phyloP scores from a whole-genome alignment of 2,888 invertebrate species.

The Teinopalpus imperialis region DNA sequence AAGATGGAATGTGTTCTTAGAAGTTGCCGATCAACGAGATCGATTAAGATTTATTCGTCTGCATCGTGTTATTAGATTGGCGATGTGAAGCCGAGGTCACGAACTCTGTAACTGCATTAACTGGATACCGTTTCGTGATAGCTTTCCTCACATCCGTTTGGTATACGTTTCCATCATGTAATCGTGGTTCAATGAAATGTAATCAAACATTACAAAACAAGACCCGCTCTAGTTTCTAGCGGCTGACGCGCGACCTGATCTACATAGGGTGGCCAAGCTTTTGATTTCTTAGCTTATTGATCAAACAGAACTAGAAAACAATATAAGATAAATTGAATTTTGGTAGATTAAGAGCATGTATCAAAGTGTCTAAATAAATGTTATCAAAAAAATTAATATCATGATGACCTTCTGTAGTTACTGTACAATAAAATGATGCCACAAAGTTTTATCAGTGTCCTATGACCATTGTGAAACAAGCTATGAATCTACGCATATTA shows the following conservation, averaged over 20 bases:
- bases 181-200: slow-evolving; percentile 46
- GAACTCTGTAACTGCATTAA: slow-evolving; percentile 19
- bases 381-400: no score
- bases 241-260: slow-evolving; percentile 34
- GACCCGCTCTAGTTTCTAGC: slow-evolving; percentile 42
- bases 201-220: slow-evolving; percentile 54
- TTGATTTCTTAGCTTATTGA: not conserved
- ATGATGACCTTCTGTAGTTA: no score
- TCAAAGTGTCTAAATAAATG: no score
- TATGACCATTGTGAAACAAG: no score
- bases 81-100: slow-evolving; percentile 18
- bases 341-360: no score
- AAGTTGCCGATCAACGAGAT: slow-evolving; percentile 4
- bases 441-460: no score
- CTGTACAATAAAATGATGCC: no score
- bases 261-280: slow-evolving; percentile 24
- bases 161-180: slow-evolving; percentile 19
- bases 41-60: slow-evolving; percentile 17
- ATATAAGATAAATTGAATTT: no score
- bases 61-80: slow-evolving; percentile 8
- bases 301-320: no score
- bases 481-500: no score
- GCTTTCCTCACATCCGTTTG: slow-evolving; percentile 19
- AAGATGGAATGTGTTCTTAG: not conserved
- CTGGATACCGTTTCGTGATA: slow-evolving; percentile 18